Conservation (phyloP, 2,113 vertebrate genomes). For the Malurus alboscapulatus region DNA sequence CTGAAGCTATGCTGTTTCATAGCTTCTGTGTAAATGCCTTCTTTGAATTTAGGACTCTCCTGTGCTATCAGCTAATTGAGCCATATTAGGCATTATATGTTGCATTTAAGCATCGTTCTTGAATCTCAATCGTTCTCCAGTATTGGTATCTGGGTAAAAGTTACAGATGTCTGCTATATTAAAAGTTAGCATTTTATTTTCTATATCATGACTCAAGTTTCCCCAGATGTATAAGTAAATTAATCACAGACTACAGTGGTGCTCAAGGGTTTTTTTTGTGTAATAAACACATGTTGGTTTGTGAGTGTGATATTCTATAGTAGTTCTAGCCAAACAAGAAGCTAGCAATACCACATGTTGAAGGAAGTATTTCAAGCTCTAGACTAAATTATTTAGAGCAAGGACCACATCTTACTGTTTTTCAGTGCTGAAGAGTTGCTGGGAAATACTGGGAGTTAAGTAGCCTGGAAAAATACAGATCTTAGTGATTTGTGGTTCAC, state of each 20-base stretch:
- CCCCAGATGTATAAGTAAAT: not conserved
- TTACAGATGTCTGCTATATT: not conserved
- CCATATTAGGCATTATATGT: not conserved
- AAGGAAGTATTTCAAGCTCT: not conserved
- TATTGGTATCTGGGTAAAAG: not conserved
- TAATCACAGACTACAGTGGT: not conserved
- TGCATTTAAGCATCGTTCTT: not conserved
- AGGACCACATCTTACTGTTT: not conserved
- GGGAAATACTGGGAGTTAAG: not conserved
- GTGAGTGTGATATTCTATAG: not conserved
- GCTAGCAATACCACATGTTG: not conserved
- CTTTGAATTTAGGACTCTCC: not conserved
- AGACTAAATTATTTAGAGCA: not conserved
- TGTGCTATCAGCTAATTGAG: not conserved
- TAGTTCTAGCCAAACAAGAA: not conserved
- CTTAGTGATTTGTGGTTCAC: not conserved
- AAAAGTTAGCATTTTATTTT: constrained; percentile 7
- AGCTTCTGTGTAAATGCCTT: not conserved
- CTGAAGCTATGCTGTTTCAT: not conserved
- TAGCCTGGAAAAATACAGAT: not conserved
- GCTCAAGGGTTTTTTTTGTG: fast-evolving
- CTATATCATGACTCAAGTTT: not conserved
- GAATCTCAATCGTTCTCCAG: not conserved
- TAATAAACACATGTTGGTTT: not conserved
- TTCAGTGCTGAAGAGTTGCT: not conserved